Evolutionary conservation across 2,888 invertebrate genomes (phyloP).

Genomic region (Caenorhabditis sp.): DNA sequence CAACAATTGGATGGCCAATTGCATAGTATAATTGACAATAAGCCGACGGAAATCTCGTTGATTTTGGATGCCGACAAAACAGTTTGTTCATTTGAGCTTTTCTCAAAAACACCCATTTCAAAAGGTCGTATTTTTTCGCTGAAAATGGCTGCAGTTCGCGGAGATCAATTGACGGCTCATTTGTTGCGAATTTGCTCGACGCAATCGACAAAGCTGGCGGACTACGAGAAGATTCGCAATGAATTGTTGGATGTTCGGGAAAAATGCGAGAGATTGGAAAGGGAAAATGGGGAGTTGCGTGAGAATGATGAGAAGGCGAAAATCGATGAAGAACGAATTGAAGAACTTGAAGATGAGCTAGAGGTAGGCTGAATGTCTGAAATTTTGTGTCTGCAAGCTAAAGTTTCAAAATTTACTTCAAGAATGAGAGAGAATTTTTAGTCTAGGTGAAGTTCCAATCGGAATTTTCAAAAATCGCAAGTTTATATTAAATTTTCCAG

Average conservation of each 20-base stretch:
- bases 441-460: no score
- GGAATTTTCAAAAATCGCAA: no score
- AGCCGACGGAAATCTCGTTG: slow-evolving; percentile 21
- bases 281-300: neutral
- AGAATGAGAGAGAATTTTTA: no score
- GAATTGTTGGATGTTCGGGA: slow-evolving; percentile 4
- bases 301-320: neutral
- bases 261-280: neutral
- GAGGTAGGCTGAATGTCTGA: slow-evolving; percentile 3
- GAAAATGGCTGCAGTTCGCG: slow-evolving; percentile 20
- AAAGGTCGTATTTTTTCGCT: slow-evolving; percentile 27
- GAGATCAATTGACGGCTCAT: slow-evolving; percentile 28
- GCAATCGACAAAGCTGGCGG: slow-evolving; percentile 6
- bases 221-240: slow-evolving; percentile 1
- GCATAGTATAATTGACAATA: slow-evolving; percentile 7
- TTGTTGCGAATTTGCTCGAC: slow-evolving; percentile 25
- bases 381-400: neutral
- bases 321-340: slow-evolving; percentile 5
- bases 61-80: slow-evolving; percentile 21
- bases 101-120: slow-evolving; percentile 22
- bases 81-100: slow-evolving; percentile 24
- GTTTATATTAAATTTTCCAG: no score
- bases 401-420: neutral
- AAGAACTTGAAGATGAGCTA: slow-evolving; percentile 29
- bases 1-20: neutral